Conservation (phyloP, 2,113 vertebrate species). For the Lota lota region DNA sequence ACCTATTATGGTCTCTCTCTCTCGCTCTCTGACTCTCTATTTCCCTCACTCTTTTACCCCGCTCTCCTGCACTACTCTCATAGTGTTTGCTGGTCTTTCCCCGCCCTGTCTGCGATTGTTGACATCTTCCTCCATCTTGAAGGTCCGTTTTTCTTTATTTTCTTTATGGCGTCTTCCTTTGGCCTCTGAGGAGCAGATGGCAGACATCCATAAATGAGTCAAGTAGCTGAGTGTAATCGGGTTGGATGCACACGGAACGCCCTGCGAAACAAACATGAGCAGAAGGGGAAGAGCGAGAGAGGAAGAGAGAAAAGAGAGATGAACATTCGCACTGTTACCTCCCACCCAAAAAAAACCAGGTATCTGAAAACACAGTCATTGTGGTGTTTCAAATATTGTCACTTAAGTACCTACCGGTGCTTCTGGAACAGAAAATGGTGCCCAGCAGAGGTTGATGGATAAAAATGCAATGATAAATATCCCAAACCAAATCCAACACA, state of each 20-base stretch:
- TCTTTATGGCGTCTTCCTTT: constrained; percentile 8
- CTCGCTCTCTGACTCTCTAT: neutral
- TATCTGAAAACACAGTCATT: no score
- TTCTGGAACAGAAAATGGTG: no score
- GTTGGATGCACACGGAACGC: constrained; percentile 39
- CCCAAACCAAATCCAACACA: no score
- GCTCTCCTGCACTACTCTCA: no score
- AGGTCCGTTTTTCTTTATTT: constrained; percentile 18
- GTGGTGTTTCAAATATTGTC: no score
- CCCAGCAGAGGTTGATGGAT: no score
- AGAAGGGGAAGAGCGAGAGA: neutral
- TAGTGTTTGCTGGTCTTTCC: constrained; percentile 7
- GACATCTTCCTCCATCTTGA: neutral
- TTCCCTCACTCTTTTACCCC: neutral
- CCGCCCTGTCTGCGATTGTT: constrained; percentile 23
- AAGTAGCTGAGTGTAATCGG: constrained; percentile 47
- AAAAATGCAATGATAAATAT: no score
- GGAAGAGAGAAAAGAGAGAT: neutral
- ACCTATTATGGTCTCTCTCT: neutral
- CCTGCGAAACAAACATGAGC: constrained; percentile 30
- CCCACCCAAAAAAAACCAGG: no score
- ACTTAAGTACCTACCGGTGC: no score
- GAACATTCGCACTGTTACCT: no score
- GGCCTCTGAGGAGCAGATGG: constrained; percentile 43
- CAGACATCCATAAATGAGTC: constrained; percentile 53